Evolutionary conservation across 1,140 invertebrate species (phyloP).

Genomic region (Diprion similis): DNA sequence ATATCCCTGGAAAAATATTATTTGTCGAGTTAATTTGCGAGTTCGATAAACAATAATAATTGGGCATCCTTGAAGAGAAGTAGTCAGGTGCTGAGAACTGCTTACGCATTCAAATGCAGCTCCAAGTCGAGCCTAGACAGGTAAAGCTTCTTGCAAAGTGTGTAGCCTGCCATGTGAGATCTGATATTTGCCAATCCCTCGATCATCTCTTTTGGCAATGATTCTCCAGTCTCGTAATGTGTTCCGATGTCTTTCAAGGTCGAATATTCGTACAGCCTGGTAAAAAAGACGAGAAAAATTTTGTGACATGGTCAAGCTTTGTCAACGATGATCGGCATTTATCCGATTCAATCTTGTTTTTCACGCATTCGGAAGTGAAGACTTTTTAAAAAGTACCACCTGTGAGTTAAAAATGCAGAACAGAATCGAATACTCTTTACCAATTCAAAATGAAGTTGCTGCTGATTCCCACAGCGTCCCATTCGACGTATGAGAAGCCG

Average conservation of each 20-base stretch:
- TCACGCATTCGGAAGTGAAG: not conserved
- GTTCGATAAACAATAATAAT: not conserved
- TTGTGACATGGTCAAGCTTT: not conserved
- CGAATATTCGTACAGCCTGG: slow-evolving; percentile 71
- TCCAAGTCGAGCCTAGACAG: slow-evolving; percentile 85
- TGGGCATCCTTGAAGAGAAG: not conserved
- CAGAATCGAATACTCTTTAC: slow-evolving; percentile 45
- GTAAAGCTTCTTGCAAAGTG: slow-evolving; percentile 84
- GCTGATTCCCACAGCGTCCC: slow-evolving; percentile 85
- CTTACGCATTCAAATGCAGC: slow-evolving; percentile 72
- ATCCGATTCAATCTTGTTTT: no score
- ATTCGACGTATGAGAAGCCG: slow-evolving; percentile 87
- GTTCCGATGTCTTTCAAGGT: slow-evolving; percentile 73
- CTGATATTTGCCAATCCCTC: slow-evolving; percentile 69
- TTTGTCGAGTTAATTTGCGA: not conserved
- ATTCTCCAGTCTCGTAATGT: slow-evolving; percentile 78
- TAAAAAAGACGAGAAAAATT: slow-evolving; percentile 14
- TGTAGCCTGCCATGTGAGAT: slow-evolving; percentile 78
- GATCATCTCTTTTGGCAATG: slow-evolving; percentile 71
- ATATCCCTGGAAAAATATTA: slow-evolving; percentile 57
- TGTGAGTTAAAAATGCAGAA: slow-evolving; percentile 3
- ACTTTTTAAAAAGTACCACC: not conserved
- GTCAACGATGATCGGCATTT: no score
- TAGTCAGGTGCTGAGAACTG: slow-evolving; percentile 18
- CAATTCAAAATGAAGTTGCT: slow-evolving; percentile 84